Conservation (phyloP, 2,797 vertebrate genomes). For the Xyrichtys novacula region DNA sequence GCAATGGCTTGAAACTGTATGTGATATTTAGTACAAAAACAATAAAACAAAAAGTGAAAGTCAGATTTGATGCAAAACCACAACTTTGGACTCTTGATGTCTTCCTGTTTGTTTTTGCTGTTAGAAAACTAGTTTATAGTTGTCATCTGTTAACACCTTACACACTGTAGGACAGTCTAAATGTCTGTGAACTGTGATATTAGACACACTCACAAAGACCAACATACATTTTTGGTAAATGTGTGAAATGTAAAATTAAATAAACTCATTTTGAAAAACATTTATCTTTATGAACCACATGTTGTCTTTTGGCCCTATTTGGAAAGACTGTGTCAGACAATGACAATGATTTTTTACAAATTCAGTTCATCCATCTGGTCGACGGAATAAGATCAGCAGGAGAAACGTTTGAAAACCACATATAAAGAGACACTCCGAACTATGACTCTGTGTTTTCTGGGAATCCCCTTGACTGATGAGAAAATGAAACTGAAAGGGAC, state of each 20-base stretch:
- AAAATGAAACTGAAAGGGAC: constrained; percentile 70
- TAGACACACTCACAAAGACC: too few species aligned
- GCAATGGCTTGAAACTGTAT: not conserved
- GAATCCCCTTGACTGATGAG: not conserved
- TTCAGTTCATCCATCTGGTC: too few species aligned
- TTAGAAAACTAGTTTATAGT: not conserved
- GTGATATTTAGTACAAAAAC: not conserved
- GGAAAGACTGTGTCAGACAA: not conserved
- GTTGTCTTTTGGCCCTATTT: not conserved
- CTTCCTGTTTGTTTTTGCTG: not conserved
- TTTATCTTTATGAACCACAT: too few species aligned
- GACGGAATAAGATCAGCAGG: too few species aligned
- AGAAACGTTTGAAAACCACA: too few species aligned
- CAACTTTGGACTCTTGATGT: not conserved
- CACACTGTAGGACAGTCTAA: not conserved
- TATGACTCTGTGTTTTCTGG: constrained; percentile 1
- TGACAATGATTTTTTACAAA: not conserved
- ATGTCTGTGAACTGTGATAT: not conserved
- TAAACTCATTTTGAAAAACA: not conserved
- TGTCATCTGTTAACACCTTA: not conserved
- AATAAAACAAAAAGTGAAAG: not conserved
- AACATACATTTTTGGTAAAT: not conserved
- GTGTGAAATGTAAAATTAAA: not conserved
- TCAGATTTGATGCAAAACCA: not conserved
- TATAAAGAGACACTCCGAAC: too few species aligned